Conservation (phyloP, 2,888 invertebrate genomes). For the Drosophila maculinotata region DNA sequence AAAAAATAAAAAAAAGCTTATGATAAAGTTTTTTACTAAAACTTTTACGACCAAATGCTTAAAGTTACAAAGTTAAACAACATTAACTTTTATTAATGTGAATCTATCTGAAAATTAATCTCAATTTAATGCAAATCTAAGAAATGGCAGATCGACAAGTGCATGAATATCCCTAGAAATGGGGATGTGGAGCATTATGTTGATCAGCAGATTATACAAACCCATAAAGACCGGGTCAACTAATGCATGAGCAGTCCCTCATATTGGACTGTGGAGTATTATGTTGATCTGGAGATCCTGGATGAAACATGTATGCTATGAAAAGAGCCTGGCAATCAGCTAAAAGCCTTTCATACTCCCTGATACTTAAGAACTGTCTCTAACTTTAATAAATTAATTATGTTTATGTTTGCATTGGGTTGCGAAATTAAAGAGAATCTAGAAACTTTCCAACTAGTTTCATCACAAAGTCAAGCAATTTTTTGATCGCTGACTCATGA, state of each 20-base stretch:
- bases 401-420: no score
- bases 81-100: no score
- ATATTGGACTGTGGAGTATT: slow-evolving; percentile 30
- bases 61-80: no score
- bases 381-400: neutral
- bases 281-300: slow-evolving; percentile 7
- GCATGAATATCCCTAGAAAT: slow-evolving; percentile 14
- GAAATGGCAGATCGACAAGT: neutral
- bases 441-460: slow-evolving; percentile 11
- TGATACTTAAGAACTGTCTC: neutral
- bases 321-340: neutral
- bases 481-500: slow-evolving; percentile 10
- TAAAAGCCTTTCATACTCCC: neutral
- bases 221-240: neutral
- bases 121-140: neutral
- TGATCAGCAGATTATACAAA: neutral
- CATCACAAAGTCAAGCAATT: neutral
- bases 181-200: slow-evolving; percentile 30
- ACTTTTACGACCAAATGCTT: no score
- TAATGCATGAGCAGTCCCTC: slow-evolving; percentile 29
- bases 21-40: no score
- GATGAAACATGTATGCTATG: slow-evolving; percentile 7
- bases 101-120: no score
- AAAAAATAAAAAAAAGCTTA: no score
- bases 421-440: neutral